Evolutionary conservation across 2,113 vertebrate genomes (phyloP).

Genomic region (Trinectes maculatus): DNA sequence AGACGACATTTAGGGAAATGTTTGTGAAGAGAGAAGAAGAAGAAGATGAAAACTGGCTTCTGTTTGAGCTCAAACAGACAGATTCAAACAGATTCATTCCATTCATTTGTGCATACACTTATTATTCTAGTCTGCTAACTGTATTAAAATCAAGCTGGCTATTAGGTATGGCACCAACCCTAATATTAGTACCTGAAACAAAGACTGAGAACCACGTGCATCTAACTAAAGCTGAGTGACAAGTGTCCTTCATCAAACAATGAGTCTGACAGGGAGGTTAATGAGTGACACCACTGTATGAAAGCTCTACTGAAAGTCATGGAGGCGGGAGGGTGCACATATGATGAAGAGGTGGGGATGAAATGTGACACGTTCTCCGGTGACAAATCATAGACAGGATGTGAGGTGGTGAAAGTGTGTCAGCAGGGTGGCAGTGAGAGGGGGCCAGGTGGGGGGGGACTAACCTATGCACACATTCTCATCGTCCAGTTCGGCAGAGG

Average conservation of each 20-base stretch:
- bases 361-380: conserved; percentile 34
- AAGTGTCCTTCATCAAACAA: neutral
- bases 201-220: neutral
- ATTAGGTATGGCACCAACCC: neutral
- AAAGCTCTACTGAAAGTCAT: conserved; percentile 34
- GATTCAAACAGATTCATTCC: too few species aligned
- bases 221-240: conserved; percentile 3
- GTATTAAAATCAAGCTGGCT: neutral
- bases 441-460: conserved; percentile 80
- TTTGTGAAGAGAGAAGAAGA: too few species aligned
- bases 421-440: conserved; percentile 49
- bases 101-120: conserved; percentile 13
- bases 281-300: neutral
- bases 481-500: conserved; percentile 96
- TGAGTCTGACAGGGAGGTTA: conserved; percentile 1
- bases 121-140: neutral
- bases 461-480: conserved; percentile 99
- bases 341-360: conserved; percentile 25
- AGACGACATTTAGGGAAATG: too few species aligned
- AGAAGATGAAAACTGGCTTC: too few species aligned
- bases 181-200: neutral
- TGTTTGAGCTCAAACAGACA: too few species aligned
- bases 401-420: conserved; percentile 41
- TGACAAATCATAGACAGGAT: conserved; percentile 52
- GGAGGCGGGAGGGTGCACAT: conserved; percentile 19